A percentile compares a stretch with the other conserved stretches of the same genome.
Evolutionary conservation across 2,888 invertebrate species (phyloP).

Genomic region (Spodoptera exigua): DNA sequence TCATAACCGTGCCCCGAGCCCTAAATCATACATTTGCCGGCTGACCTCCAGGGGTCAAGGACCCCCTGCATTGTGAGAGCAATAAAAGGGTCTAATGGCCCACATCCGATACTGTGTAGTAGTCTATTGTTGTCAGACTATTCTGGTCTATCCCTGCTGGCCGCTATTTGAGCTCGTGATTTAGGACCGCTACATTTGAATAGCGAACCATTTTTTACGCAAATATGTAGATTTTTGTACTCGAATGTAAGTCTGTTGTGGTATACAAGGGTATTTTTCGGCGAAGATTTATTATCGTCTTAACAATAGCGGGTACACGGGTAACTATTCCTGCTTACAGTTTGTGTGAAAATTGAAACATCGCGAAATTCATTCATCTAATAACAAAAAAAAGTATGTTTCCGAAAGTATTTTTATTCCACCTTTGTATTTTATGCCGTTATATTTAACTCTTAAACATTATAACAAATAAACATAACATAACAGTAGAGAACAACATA

Average conservation of each 20-base stretch:
- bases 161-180: slow-evolving; percentile 22
- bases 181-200: slow-evolving; percentile 30
- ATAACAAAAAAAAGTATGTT: no score
- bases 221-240: slow-evolving; percentile 21
- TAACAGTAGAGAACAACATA: no score
- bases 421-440: no score
- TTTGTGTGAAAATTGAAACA: no score
- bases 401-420: no score
- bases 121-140: slow-evolving; percentile 40
- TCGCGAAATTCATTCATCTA: no score
- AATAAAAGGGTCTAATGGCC: slow-evolving; percentile 55
- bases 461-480: no score
- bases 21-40: slow-evolving; percentile 3
- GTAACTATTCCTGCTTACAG: no score
- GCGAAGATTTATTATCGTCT: slow-evolving; percentile 6
- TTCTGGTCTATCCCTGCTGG: slow-evolving; percentile 23
- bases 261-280: slow-evolving; percentile 6
- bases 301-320: background rate
- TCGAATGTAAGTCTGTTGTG: slow-evolving; percentile 7
- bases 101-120: slow-evolving; percentile 46
- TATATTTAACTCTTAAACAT: no score
- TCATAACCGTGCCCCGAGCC: slow-evolving; percentile 6
- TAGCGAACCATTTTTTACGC: slow-evolving; percentile 13
- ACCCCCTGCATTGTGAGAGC: slow-evolving; percentile 40
- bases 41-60: slow-evolving; percentile 46